These are phyloP conservation scores for Eupithecia insigniata DNA, from an alignment of 2,888 invertebrate species.

Conservation along the genomic window DNA sequence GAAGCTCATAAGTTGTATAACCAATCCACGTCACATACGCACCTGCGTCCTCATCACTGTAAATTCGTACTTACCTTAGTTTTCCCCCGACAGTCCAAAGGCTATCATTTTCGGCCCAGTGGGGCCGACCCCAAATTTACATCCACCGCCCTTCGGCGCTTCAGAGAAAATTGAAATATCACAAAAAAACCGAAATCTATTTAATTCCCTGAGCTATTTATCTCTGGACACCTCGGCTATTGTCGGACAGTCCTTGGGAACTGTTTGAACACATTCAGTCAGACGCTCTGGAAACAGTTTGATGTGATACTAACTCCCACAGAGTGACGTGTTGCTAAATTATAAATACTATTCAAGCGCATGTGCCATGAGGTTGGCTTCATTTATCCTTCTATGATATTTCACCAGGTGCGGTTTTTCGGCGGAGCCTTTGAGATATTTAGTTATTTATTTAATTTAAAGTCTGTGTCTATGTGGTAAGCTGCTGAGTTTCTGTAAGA, in stretches of 20 bases:
- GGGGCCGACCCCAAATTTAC: constrained; percentile 50
- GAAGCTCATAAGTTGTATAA: neutral
- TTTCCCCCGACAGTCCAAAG: constrained; percentile 13
- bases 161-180: constrained; percentile 46
- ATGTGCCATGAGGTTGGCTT: neutral
- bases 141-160: constrained; percentile 45
- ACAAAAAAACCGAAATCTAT: constrained; percentile 15
- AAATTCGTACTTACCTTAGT: neutral
- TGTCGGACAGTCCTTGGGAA: neutral
- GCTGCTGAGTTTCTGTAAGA: neutral
- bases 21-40: neutral
- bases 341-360: neutral
- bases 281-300: neutral
- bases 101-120: constrained; percentile 46
- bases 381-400: too few relatives aligned
- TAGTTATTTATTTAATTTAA: too few relatives aligned
- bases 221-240: constrained; percentile 5
- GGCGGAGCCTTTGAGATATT: neutral
- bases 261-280: neutral
- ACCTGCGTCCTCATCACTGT: neutral
- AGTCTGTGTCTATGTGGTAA: neutral
- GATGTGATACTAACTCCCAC: neutral
- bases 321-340: neutral
- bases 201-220: constrained; percentile 1
- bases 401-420: too few relatives aligned